A percentile compares a stretch with the other conserved stretches of the same genome.
Evolutionary conservation across 2,113 vertebrate species (phyloP).

Genomic region (Dicentrarchus labrax): DNA sequence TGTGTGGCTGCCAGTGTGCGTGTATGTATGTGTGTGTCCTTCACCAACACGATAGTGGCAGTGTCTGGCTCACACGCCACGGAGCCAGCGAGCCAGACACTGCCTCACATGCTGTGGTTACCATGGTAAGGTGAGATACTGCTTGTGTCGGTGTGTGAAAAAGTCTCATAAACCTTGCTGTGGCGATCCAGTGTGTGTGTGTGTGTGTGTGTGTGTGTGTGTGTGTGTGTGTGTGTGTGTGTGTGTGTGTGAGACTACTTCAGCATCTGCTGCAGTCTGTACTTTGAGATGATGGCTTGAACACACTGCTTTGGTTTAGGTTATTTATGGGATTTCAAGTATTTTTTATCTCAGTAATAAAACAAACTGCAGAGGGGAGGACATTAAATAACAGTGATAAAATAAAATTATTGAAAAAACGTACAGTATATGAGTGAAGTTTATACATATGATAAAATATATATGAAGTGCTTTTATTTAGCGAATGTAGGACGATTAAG

Average conservation of each 20-base stretch:
- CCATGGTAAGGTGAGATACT: conserved; percentile 58
- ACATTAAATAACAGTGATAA: conserved; percentile 36
- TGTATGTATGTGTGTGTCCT: neutral
- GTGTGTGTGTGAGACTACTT: conserved; percentile 7
- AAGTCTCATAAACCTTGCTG: conserved; percentile 14
- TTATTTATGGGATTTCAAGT: conserved; percentile 46
- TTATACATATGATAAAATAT: conserved; percentile 42
- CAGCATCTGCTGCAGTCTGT: conserved; percentile 44
- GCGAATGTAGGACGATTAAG: neutral
- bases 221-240: neutral
- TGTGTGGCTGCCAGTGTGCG: neutral
- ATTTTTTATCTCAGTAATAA: conserved; percentile 59
- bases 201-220: conserved; percentile 17
- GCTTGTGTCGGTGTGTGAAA: conserved; percentile 8
- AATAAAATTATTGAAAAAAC: conserved; percentile 32
- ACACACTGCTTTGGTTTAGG: conserved; percentile 40
- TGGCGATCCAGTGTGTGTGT: conserved; percentile 4
- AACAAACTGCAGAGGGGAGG: conserved; percentile 6
- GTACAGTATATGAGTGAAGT: neutral
- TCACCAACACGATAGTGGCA: conserved; percentile 20
- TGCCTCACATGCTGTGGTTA: conserved; percentile 64
- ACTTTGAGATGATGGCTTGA: conserved; percentile 42
- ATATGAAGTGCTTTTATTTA: conserved; percentile 4
- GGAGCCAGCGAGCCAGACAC: conserved; percentile 57
- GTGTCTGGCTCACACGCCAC: conserved; percentile 39